phyloP scores from a whole-genome alignment of 2,113 vertebrate species.

The Tetrax tetrax region DNA sequence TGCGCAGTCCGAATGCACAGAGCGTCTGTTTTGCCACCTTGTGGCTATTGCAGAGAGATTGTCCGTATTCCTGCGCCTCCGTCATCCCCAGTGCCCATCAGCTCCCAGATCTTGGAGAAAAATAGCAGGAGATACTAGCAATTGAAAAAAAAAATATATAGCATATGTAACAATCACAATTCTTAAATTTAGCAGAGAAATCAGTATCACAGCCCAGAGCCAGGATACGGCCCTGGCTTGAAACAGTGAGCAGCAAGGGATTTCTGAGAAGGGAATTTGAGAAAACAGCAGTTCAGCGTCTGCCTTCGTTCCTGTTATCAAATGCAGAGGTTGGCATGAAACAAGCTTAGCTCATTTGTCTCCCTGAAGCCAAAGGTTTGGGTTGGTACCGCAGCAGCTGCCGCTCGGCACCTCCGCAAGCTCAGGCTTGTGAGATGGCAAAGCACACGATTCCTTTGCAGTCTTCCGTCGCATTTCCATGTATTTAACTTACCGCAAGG shows the following conservation, averaged over 20 bases:
- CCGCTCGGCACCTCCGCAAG: background rate
- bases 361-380: background rate
- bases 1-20: rapidly evolving
- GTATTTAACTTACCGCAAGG: background rate
- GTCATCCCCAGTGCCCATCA: background rate
- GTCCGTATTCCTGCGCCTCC: rapidly evolving
- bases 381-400: background rate
- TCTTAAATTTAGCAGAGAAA: background rate
- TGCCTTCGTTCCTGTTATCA: background rate
- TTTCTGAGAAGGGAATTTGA: background rate
- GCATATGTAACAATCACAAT: rapidly evolving
- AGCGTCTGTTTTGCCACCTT: conserved; percentile 52
- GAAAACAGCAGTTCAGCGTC: background rate
- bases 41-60: background rate
- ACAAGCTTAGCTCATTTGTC: background rate
- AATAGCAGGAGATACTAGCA: rapidly evolving
- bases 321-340: background rate
- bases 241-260: background rate
- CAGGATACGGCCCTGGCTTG: background rate
- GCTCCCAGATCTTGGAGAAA: background rate
- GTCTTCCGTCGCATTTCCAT: background rate
- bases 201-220: rapidly evolving
- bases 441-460: rapidly evolving
- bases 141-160: background rate
- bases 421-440: background rate